Percentiles rank a stretch among this genome's conserved stretches.
These are phyloP conservation scores for Calidris pugnax DNA, from an alignment of 2,113 vertebrate genomes.

Conservation along the genomic window DNA sequence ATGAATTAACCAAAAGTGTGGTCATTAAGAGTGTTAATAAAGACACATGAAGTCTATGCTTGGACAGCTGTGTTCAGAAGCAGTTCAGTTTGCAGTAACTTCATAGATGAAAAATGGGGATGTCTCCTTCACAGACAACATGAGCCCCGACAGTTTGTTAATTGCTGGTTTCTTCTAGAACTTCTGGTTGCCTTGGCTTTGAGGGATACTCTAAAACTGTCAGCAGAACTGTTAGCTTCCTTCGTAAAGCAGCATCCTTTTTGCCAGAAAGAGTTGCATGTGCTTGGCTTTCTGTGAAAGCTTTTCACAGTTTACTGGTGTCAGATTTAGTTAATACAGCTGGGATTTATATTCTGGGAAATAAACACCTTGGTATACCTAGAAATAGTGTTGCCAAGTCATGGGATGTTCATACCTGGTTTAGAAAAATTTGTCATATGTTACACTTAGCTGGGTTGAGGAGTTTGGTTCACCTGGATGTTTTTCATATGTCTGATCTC, in stretches of 20 bases:
- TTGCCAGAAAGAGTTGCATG: background rate
- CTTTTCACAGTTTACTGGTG: background rate
- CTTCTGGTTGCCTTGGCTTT: background rate
- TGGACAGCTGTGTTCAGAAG: background rate
- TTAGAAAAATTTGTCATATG: background rate
- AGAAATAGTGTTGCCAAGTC: background rate
- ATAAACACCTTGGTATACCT: background rate
- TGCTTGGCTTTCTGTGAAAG: background rate
- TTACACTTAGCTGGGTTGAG: background rate
- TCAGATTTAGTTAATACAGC: background rate
- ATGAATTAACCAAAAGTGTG: background rate
- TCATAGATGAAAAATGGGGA: background rate
- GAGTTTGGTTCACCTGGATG: background rate
- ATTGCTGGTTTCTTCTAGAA: background rate
- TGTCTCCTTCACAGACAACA: background rate
- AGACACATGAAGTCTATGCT: background rate
- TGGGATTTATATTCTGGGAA: background rate
- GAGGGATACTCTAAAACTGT: background rate
- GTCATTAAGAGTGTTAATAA: background rate
- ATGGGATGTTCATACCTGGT: background rate
- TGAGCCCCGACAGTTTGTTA: background rate
- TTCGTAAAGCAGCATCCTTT: background rate
- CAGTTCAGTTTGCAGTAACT: background rate
- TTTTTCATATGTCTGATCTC: background rate
- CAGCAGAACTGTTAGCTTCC: background rate